Evolutionary conservation across 92 coral and sea anemone genomes (phyloP), one percentile per base, ranked within the genome.

Genomic region (Palythoa caribaeorum): DNA sequence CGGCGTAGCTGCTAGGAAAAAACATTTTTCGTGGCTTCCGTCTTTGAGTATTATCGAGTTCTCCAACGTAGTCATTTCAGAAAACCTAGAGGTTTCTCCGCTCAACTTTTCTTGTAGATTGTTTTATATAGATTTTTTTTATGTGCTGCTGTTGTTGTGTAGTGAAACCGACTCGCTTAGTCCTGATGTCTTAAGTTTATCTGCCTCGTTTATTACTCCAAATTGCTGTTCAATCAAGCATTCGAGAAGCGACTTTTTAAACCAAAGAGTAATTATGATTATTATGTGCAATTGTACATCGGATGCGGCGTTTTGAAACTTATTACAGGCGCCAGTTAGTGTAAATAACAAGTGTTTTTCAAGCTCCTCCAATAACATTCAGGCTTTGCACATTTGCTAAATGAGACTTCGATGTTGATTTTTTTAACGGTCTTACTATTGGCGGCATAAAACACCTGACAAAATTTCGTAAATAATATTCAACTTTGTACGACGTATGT

Each of bases 1-100:
- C 40, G 86, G 86, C 59, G 19, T 68, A 71, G 36, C 10, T 2
- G n/a, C 62, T 6, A 81, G 14, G 44, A 81, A 81, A n/a, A 40
- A 81, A 20, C 86, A 81, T 16, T 8, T 47, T 69, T 21, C 74
- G 47, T 44, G 75, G 38, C 73, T 80, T 68, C 1, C 3, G 1
- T 40, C 8, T 1, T 4, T 47, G 74, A 7, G 38, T 28, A 48
- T 1, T 48, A 76, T 81, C 28, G 44, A 44, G 40, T 81, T 81
- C 40, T 37, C 53, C 6, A 40, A 9, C 15, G 75, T 81, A 3
- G 6, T 66, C 86, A 66, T 81, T 12, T 48, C 57, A 47, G 35
- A 36, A 51, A 13, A 17, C 50, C 7, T 44, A 8, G 2, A 4
- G 6, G 21, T 3, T 62, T 62, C 19, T 8, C 7, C 2, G 69